Evolutionary conservation across 1,140 invertebrate species (phyloP), one percentile per base, ranked within the genome.

Genomic region (Meloidogyne floridensis): DNA sequence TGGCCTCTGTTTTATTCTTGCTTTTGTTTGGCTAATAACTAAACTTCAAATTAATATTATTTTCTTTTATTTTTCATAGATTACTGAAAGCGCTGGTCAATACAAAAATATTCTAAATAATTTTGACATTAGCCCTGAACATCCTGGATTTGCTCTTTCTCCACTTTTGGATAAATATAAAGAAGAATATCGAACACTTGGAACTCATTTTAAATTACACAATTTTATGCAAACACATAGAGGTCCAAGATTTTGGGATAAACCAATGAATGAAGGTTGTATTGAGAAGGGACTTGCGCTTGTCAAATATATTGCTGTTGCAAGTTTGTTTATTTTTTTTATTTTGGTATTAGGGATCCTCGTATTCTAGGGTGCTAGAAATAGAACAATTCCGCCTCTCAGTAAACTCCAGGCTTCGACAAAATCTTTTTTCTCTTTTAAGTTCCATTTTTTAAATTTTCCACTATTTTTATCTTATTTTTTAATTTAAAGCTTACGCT

Each of bases 181-280:
- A 32, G 15, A 72, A 53, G 82, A 75, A 8, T 3, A 10, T 65
- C 20, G 32, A 13, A 13, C 8, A 43, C 51, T 84, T 32, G 72
- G 69, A 5, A 54, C 59, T 15, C 32, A 54, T 53, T 43, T 51
- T 42, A 72, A 13, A 51, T n/a, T 2, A 72, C 77, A 78, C 76
- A 20, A 59, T 59, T 20, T 15, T 11, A 13, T 42, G 6, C 54
- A 72, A 43, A 80, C 79, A 77, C 78, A 81, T 56, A 72, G 79
- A 20, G 87, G 87, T 32, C 88, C 88, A 13, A 84, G 88, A 32
- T 89, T 89, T 77, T 90, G 86, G 72, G 84, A 89, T 74, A 87
- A 83, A 69, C 87, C 87, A 9, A 69, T 89, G 6, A 90, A 90
- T 73, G 88, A 89, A 72, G 87, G 87, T 71, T 83, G 86, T 51